These are phyloP conservation scores for Ia io DNA, from an alignment of 2,113 vertebrate species.

Conservation along the genomic window DNA sequence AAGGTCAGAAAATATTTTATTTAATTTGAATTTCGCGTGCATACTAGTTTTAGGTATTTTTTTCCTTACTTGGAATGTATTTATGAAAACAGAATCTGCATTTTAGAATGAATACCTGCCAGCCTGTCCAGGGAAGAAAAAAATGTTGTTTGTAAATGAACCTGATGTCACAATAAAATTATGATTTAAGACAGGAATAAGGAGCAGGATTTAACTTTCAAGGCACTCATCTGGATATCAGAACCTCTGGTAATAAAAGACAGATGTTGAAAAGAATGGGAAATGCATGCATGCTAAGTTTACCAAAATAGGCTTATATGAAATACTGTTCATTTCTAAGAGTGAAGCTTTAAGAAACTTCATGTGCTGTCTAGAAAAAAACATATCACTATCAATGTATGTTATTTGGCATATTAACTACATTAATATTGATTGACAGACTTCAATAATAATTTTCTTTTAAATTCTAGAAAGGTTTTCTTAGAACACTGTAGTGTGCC, in stretches of 20 bases:
- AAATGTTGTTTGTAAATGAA: neutral
- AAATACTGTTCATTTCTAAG: neutral
- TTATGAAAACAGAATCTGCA: neutral
- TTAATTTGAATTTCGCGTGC: neutral
- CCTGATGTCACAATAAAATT: constrained; percentile 51
- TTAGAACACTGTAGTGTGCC: neutral
- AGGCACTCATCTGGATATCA: constrained; percentile 45
- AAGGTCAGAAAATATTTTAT: constrained; percentile 9
- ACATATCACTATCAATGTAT: neutral
- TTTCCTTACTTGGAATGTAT: neutral
- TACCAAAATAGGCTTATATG: constrained; percentile 9
- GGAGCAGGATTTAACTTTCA: constrained; percentile 34
- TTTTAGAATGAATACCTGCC: neutral
- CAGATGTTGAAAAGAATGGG: constrained; percentile 59
- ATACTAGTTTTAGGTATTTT: constrained; percentile 2
- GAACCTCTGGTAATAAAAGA: constrained; percentile 62
- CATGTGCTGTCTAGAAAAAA: neutral
- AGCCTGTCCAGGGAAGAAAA: neutral
- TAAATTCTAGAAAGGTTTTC: neutral
- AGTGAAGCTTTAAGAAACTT: neutral
- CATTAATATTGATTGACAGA: neutral
- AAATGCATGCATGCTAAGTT: neutral
- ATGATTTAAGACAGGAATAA: constrained; percentile 55
- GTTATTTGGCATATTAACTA: neutral
- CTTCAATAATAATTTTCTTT: neutral